Evolutionary conservation across 1,140 invertebrate species (phyloP).

Genomic region (Lethrus apterus): DNA sequence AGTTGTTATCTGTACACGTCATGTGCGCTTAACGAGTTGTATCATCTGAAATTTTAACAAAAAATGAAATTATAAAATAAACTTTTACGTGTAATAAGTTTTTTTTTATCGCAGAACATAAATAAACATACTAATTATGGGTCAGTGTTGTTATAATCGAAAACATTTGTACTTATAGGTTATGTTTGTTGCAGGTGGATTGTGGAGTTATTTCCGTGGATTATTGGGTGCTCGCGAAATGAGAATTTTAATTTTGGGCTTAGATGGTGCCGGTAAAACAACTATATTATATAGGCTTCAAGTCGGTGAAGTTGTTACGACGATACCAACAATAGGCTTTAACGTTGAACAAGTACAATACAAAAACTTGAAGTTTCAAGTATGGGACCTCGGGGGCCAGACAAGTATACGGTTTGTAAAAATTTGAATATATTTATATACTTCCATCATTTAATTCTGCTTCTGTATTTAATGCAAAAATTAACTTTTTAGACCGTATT

Average conservation of each 20-base stretch:
- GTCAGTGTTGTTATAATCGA: no score
- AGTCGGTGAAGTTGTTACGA: slow-evolving; percentile 99
- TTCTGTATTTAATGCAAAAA: slow-evolving; percentile 2
- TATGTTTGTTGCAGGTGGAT: slow-evolving; percentile 63
- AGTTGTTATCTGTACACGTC: no score
- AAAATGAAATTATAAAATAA: no score
- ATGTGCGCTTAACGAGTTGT: no score
- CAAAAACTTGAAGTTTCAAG: slow-evolving; percentile 94
- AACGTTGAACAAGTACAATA: slow-evolving; percentile 96
- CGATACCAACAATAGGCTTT: slow-evolving; percentile 97
- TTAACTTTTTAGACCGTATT: slow-evolving; percentile 80
- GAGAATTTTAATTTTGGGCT: slow-evolving; percentile 93
- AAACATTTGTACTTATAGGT: slow-evolving; percentile 12
- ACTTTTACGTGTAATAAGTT: no score
- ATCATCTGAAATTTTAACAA: no score
- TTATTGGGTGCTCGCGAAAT: slow-evolving; percentile 91
- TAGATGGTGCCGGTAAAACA: slow-evolving; percentile 98
- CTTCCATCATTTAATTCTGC: background rate
- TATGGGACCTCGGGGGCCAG: slow-evolving; percentile 98
- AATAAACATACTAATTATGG: no score
- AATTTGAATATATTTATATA: background rate
- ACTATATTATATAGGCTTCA: slow-evolving; percentile 98
- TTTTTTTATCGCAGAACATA: no score
- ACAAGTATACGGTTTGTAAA: slow-evolving; percentile 67
- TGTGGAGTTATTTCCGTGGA: slow-evolving; percentile 92